Percentiles rank a stretch among this genome's conserved stretches.
phyloP scores from a whole-genome alignment of 1,140 invertebrate genomes.

The Eufriesea mexicana region DNA sequence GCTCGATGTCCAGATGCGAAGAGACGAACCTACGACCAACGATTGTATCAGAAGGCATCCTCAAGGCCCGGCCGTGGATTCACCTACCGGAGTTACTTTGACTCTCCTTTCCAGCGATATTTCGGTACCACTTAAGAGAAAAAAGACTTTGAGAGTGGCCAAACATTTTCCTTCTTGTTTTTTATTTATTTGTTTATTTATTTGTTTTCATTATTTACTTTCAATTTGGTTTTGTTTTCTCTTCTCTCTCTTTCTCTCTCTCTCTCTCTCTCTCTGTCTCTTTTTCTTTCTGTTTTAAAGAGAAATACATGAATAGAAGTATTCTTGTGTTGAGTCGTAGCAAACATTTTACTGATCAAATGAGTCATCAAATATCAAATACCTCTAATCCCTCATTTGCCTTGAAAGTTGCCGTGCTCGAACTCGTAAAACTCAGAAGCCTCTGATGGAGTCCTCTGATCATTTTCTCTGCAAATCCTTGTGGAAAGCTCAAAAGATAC shows the following conservation, averaged over 20 bases:
- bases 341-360: not conserved
- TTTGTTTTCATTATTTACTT: slow-evolving; percentile 39
- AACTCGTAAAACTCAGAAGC: slow-evolving; percentile 9
- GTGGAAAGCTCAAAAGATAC: slow-evolving; percentile 27
- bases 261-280: too few species aligned
- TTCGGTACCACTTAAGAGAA: slow-evolving; percentile 86
- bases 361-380: not conserved
- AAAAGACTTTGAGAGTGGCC: slow-evolving; percentile 65
- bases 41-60: slow-evolving; percentile 78
- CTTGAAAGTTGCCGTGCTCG: not conserved
- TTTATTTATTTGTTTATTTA: slow-evolving; percentile 44
- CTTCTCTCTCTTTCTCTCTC: not conserved
- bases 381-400: not conserved
- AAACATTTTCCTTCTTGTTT: slow-evolving; percentile 43
- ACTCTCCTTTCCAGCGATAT: slow-evolving; percentile 91
- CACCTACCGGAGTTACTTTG: slow-evolving; percentile 91
- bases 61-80: slow-evolving; percentile 83
- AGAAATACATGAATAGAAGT: not conserved
- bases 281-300: not conserved
- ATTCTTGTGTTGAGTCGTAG: not conserved
- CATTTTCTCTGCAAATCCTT: not conserved
- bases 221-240: slow-evolving; percentile 2
- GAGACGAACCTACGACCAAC: slow-evolving; percentile 84
- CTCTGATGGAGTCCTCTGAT: not conserved
- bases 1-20: slow-evolving; percentile 81